These are phyloP conservation scores for Heteromurus nitidus DNA, from an alignment of 2,888 invertebrate species.

Conservation along the genomic window DNA sequence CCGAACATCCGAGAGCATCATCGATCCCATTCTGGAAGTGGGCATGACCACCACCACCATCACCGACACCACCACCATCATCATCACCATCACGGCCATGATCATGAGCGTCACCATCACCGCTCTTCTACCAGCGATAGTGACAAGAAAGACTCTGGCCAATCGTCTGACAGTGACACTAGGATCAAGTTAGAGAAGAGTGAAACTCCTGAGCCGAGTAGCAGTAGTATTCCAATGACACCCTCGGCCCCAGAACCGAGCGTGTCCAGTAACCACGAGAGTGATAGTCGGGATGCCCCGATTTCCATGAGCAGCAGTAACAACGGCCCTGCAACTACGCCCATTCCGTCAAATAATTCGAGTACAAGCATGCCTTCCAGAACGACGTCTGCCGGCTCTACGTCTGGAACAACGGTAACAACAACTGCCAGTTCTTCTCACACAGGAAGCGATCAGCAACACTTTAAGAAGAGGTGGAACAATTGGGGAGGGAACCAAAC, in stretches of 20 bases:
- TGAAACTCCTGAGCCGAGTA: conserved; percentile 64
- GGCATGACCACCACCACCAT: conserved; percentile 42
- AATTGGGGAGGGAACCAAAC: conserved; percentile 67
- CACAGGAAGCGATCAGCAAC: conserved; percentile 60
- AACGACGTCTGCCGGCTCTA: conserved; percentile 26
- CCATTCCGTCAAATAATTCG: conserved; percentile 31
- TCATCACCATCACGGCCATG: conserved; percentile 15
- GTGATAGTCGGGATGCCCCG: conserved; percentile 50
- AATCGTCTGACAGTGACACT: conserved; percentile 36
- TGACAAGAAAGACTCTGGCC: conserved; percentile 36
- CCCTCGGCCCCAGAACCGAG: conserved; percentile 59
- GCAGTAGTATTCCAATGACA: conserved; percentile 59
- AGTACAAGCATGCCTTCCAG: conserved; percentile 26
- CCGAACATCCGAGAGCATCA: conserved; percentile 64
- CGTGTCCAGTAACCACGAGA: conserved; percentile 57
- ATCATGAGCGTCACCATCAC: conserved; percentile 18
- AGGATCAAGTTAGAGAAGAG: conserved; percentile 67
- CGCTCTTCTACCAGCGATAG: conserved; percentile 2
- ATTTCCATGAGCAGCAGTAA: conserved; percentile 25
- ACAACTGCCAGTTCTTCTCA: conserved; percentile 18
- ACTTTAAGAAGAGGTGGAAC: conserved; percentile 73
- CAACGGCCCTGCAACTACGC: conserved; percentile 15
- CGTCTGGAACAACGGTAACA: not conserved
- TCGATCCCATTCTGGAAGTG: conserved; percentile 39
- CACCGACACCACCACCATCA: conserved; percentile 43